A percentile compares a stretch with the other conserved stretches of the same genome.
Conservation (phyloP, 1,140 invertebrate genomes). For the Zaprionus davidi region DNA sequence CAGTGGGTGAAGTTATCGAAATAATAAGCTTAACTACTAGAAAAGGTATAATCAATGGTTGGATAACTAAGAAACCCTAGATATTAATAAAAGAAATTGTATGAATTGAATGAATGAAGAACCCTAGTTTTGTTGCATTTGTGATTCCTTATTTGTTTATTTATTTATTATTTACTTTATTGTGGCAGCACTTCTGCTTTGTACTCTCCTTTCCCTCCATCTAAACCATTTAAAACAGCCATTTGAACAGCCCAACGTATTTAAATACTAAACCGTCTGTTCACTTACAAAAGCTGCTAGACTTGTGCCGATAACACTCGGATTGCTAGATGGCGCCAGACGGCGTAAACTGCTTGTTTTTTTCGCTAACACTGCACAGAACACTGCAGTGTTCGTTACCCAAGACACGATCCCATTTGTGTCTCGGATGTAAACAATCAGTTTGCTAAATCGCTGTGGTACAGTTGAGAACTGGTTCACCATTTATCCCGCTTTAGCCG, state of each 20-base stretch:
- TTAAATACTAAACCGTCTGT: background rate
- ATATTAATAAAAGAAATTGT: background rate
- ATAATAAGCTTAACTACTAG: background rate
- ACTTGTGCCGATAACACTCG: background rate
- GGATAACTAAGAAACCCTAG: too few species aligned
- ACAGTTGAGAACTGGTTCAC: too few species aligned
- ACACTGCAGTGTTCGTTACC: too few species aligned
- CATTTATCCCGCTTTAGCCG: too few species aligned
- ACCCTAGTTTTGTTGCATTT: too few species aligned
- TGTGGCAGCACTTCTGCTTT: background rate
- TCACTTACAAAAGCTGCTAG: conserved; percentile 20
- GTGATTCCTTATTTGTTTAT: background rate
- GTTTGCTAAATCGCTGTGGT: too few species aligned
- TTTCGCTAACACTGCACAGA: too few species aligned
- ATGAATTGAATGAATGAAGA: background rate
- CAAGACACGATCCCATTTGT: background rate
- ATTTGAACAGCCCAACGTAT: background rate
- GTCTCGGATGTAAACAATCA: background rate
- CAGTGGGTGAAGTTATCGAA: background rate
- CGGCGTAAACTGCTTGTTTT: too few species aligned
- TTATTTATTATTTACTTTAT: background rate
- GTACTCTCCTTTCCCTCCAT: too few species aligned
- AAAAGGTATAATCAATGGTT: background rate
- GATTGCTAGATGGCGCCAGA: background rate
- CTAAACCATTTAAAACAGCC: background rate